Evolutionary conservation across 2,797 vertebrate genomes (phyloP).

Genomic region (Lophura swinhoii): DNA sequence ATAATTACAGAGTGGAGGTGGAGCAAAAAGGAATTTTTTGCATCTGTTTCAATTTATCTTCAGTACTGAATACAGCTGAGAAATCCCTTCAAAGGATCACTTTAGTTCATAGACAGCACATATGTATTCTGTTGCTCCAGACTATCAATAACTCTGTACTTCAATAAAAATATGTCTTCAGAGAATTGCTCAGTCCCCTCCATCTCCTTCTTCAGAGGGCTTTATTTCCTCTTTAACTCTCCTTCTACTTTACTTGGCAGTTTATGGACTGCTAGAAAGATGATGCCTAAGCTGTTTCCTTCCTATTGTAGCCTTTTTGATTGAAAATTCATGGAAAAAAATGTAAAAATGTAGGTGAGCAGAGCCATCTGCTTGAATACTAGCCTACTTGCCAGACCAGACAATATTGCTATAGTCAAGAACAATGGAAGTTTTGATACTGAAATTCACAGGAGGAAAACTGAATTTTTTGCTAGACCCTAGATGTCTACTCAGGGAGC

Average conservation of each 20-base stretch:
- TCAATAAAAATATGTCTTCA: slow-evolving; percentile 44
- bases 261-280: slow-evolving; percentile 63
- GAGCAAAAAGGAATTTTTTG: neutral
- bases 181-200: slow-evolving; percentile 16
- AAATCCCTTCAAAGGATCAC: slow-evolving; percentile 20
- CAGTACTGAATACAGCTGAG: neutral
- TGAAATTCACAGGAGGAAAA: neutral
- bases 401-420: neutral
- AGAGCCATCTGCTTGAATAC: neutral
- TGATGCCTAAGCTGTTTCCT: slow-evolving; percentile 21
- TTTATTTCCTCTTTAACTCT: slow-evolving; percentile 39
- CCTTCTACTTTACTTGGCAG: slow-evolving; percentile 27
- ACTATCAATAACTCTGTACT: neutral
- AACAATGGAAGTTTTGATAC: neutral
- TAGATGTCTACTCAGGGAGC: neutral
- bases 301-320: slow-evolving; percentile 16
- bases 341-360: neutral
- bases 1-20: neutral
- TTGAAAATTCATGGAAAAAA: slow-evolving; percentile 9
- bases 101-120: neutral
- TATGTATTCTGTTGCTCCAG: slow-evolving; percentile 6
- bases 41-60: slow-evolving; percentile 28
- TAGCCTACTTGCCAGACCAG: neutral
- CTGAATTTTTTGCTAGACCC: neutral
- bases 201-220: slow-evolving; percentile 6